Percentiles rank a stretch among this genome's conserved stretches.
phyloP scores from a whole-genome alignment of 2,797 vertebrate species.

The Sparidentex hasta region DNA sequence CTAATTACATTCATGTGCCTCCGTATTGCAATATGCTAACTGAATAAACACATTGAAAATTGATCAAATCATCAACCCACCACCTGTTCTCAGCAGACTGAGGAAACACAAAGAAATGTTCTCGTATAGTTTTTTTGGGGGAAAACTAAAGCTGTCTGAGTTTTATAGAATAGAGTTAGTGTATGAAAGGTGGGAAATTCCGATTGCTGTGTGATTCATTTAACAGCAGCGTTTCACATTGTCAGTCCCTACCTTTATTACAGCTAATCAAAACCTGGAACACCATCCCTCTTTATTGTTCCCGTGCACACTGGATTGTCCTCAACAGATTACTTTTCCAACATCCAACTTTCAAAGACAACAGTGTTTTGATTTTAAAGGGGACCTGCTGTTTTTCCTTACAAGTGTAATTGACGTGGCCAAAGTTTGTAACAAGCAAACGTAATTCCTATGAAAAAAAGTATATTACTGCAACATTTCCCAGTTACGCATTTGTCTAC shows the following conservation, averaged over 20 bases:
- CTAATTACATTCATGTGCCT: constrained; percentile 29
- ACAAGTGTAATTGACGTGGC: too few species aligned
- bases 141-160: neutral
- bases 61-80: constrained; percentile 4
- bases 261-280: neutral
- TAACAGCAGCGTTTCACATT: neutral
- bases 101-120: neutral
- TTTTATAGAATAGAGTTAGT: neutral
- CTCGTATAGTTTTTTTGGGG: neutral
- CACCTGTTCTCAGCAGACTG: constrained; percentile 16
- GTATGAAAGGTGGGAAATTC: too few species aligned
- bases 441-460: too few species aligned
- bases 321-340: too few species aligned
- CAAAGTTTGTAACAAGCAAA: too few species aligned
- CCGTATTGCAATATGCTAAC: constrained; percentile 4
- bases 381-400: too few species aligned
- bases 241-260: neutral
- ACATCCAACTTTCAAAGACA: too few species aligned
- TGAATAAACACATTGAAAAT: constrained; percentile 4
- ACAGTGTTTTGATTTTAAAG: too few species aligned
- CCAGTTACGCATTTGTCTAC: too few species aligned
- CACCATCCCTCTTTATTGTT: neutral
- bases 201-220: neutral
- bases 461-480: too few species aligned
- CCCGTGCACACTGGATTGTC: neutral